Evolutionary conservation across 1,140 invertebrate species (phyloP).

Genomic region (Camponotus pennsylvanicus): DNA sequence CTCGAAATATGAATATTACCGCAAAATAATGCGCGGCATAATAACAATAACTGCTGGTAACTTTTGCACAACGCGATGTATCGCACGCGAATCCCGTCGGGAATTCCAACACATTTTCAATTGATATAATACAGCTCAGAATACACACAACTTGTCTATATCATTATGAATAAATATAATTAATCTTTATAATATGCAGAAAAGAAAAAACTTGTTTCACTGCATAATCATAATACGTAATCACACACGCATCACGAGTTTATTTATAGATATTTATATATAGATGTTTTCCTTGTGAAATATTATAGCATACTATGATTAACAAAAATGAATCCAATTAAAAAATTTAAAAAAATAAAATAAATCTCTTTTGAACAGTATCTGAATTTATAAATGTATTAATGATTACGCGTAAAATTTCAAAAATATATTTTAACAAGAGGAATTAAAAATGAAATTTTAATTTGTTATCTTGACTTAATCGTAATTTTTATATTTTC

Average conservation of each 20-base stretch:
- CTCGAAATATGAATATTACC: constrained; percentile 31
- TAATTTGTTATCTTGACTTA: no score
- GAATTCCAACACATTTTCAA: constrained; percentile 39
- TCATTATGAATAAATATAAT: constrained; percentile 46
- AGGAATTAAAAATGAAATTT: not conserved
- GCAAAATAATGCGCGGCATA: constrained; percentile 41
- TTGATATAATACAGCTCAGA: constrained; percentile 19
- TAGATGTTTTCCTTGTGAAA: not conserved
- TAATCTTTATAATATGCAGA: constrained; percentile 9
- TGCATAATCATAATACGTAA: not conserved
- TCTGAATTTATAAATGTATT: not conserved
- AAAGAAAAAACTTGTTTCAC: not conserved
- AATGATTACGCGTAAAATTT: not conserved
- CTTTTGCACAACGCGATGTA: constrained; percentile 17
- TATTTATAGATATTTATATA: not conserved
- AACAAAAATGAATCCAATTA: not conserved
- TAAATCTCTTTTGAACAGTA: not conserved
- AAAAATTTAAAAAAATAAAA: constrained; percentile 5
- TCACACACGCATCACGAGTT: not conserved
- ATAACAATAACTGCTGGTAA: constrained; percentile 48
- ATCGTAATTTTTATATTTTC: not conserved
- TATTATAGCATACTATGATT: not conserved
- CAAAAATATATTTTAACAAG: no score
- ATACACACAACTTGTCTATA: constrained; percentile 11
- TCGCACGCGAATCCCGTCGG: constrained; percentile 13